A percentile compares a stretch with the other conserved stretches of the same genome.
Evolutionary conservation across 2,888 invertebrate species (phyloP).

Genomic region (Drosophila subsilvestris): DNA sequence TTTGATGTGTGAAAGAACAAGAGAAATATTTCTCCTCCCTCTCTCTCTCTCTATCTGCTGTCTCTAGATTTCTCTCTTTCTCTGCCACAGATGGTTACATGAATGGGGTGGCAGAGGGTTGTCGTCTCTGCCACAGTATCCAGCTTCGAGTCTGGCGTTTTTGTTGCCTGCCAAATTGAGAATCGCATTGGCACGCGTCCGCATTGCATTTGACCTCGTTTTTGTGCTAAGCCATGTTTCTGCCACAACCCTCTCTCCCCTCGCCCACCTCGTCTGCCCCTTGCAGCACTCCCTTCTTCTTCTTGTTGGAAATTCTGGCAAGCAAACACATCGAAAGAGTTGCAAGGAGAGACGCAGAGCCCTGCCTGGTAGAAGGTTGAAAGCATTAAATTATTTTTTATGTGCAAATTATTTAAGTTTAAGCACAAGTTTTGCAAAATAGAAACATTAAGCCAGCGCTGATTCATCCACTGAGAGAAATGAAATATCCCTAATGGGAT

Average conservation of each 20-base stretch:
- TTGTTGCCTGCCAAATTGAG: conserved; percentile 56
- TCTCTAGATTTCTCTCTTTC: conserved; percentile 2
- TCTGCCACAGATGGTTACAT: conserved; percentile 1
- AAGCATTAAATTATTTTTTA: conserved; percentile 76
- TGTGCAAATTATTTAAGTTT: conserved; percentile 73
- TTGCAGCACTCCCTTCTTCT: too few relatives aligned
- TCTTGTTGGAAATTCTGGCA: conserved; percentile 21
- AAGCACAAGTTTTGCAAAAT: conserved; percentile 68
- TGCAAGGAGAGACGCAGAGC: neutral
- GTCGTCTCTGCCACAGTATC: neutral
- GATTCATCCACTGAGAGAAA: neutral
- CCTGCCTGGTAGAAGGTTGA: neutral
- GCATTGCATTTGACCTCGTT: conserved; percentile 64
- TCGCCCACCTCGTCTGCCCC: too few relatives aligned
- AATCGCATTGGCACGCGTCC: conserved; percentile 51
- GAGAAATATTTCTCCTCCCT: neutral
- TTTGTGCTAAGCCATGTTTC: conserved; percentile 26
- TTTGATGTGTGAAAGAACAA: conserved; percentile 18
- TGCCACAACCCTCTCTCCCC: conserved; percentile 15
- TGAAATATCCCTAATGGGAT: neutral
- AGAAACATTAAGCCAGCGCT: conserved; percentile 59
- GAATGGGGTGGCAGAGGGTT: neutral
- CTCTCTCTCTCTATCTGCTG: conserved; percentile 7
- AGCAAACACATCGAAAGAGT: conserved; percentile 18
- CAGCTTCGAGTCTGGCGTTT: conserved; percentile 12